These are phyloP conservation scores for Trematomus loennbergii DNA, from an alignment of 2,113 vertebrate genomes.

Conservation along the genomic window DNA sequence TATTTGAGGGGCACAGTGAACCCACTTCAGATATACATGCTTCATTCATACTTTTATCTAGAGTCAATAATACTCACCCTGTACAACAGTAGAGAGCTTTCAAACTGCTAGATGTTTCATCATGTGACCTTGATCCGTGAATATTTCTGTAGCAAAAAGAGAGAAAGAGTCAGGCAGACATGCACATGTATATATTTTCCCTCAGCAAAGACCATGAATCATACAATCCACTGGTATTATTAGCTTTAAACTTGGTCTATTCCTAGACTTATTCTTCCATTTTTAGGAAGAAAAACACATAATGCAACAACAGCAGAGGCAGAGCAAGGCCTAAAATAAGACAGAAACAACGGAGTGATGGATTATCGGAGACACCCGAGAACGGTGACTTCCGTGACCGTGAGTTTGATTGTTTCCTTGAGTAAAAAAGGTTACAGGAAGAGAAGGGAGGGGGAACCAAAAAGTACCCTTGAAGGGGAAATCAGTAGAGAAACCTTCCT, in stretches of 20 bases:
- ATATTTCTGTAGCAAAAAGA: conserved; percentile 16
- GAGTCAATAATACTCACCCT: conserved; percentile 64
- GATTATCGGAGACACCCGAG: conserved; percentile 77
- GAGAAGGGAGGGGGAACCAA: conserved; percentile 11
- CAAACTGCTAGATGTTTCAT: conserved; percentile 57
- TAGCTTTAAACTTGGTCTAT: conserved; percentile 49
- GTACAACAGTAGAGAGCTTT: conserved; percentile 31
- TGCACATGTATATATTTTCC: conserved; percentile 40
- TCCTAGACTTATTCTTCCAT: conserved; percentile 62
- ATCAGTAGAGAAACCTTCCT: conserved; percentile 36
- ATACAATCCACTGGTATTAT: conserved; percentile 60
- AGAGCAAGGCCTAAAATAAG: conserved; percentile 72
- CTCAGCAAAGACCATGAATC: conserved; percentile 59
- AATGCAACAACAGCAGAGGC: conserved; percentile 57
- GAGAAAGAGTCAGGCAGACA: conserved; percentile 29
- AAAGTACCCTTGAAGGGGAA: conserved; percentile 22
- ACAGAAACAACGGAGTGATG: conserved; percentile 72
- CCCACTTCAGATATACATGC: conserved; percentile 29
- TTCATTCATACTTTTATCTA: conserved; percentile 73
- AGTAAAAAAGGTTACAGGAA: conserved; percentile 77
- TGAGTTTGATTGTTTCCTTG: conserved; percentile 82
- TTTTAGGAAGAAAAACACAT: conserved; percentile 70
- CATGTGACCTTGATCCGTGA: conserved; percentile 23
- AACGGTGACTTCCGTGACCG: conserved; percentile 82
- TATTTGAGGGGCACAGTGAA: conserved; percentile 47